These are phyloP conservation scores for Esox lucius DNA, from an alignment of 2,797 vertebrate genomes.

Conservation along the genomic window DNA sequence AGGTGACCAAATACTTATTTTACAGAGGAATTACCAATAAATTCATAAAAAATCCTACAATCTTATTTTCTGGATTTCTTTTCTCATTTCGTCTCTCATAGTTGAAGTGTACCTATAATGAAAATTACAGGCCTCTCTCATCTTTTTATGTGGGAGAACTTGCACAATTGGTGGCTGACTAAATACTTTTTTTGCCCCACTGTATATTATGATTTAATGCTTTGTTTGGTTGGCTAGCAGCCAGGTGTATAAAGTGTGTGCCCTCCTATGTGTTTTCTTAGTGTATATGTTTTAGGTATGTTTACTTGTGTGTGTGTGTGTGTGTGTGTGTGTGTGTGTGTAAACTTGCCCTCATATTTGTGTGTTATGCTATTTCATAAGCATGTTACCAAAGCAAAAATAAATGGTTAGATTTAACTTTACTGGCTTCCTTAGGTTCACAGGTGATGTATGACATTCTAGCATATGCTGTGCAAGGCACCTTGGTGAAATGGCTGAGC, in stretches of 20 bases:
- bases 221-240: not conserved
- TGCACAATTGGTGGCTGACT: too few relatives aligned
- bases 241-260: not conserved
- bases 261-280: not conserved
- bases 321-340: constrained; percentile 7
- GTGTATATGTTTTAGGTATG: constrained; percentile 19
- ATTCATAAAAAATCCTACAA: too few relatives aligned
- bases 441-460: constrained; percentile 47
- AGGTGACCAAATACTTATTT: too few relatives aligned
- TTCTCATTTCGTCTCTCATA: too few relatives aligned
- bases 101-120: too few relatives aligned
- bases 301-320: constrained; percentile 17
- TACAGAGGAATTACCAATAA: too few relatives aligned
- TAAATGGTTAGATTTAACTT: constrained; percentile 38
- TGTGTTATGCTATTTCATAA: not conserved
- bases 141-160: too few relatives aligned
- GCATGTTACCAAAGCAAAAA: constrained; percentile 15
- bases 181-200: too few relatives aligned
- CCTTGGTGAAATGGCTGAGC: constrained; percentile 32
- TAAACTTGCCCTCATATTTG: constrained; percentile 3
- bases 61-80: too few relatives aligned
- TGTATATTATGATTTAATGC: not conserved
- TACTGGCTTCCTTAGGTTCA: constrained; percentile 35
- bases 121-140: too few relatives aligned
- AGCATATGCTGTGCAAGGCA: constrained; percentile 39